Evolutionary conservation across 2,113 vertebrate genomes (phyloP), one percentile per base, ranked within the genome.

Genomic region (Gopherus flavomarginatus): DNA sequence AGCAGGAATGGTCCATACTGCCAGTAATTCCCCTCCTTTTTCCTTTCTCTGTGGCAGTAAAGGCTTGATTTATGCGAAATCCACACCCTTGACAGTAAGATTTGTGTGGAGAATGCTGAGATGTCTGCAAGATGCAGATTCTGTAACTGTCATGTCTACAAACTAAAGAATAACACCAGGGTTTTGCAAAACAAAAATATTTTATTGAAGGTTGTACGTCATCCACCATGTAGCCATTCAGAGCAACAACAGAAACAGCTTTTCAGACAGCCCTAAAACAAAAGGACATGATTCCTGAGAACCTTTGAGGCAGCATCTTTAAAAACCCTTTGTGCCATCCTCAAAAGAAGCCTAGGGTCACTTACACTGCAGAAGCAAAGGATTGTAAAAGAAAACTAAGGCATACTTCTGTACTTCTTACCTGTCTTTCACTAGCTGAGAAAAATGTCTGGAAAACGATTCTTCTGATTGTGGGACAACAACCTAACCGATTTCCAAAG

Each of bases 1-100:
- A 92, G 3, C 85, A 56, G 92, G 92, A 95, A 92, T 3, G 81
- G 85, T 90, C 53, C 2, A 1, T 1, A 5, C 90, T 95, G 92
- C 86, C 92, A 85, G 92, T 19, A 91, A 92, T 78, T 57, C 4
- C 78, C 85, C 65, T 88, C 49, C 86, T 83, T 86, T 89, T 57
- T 83, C 88, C 80, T 84, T 72, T 78, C 91, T 89, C 87, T 6
- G 42, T 44, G 90, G 90, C 86, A 75, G 31, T 29, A 17, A 84
- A n/a, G 42, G 0, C 65, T 0, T 1, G 3, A 38, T 79, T 49
- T 1, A 80, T 69, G 88, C 81, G 91, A 90, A 26, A n/a, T 86
- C 54, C 93, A 5, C 93, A 19, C 91, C 93, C 87, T 24, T 84
- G 1, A 47, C 62, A 2, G n/a, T 2, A 13, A 1, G 17, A 14